Percentiles rank a stretch among this genome's conserved stretches.
These are phyloP conservation scores for Drosophila meridionalis DNA, from an alignment of 2,888 invertebrate species.

Conservation along the genomic window DNA sequence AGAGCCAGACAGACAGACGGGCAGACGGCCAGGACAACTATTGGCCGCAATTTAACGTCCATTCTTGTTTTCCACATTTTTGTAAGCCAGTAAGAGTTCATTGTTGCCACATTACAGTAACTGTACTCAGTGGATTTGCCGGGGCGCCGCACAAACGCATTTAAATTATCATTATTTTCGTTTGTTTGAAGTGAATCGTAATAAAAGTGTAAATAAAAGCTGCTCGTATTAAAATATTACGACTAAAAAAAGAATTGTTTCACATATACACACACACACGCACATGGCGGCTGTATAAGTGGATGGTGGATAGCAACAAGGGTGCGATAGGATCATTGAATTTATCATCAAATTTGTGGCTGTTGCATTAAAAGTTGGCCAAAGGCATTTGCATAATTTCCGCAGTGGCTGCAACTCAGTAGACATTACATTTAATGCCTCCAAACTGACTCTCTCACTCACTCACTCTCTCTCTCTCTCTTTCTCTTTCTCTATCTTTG, in stretches of 20 bases:
- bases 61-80: slow-evolving; percentile 24
- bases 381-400: slow-evolving; percentile 62
- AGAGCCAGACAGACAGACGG: slow-evolving; percentile 23
- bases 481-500: slow-evolving; percentile 2
- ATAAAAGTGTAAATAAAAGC: slow-evolving; percentile 55
- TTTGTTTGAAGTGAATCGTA: slow-evolving; percentile 59
- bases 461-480: not conserved
- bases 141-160: slow-evolving; percentile 39
- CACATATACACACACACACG: slow-evolving; percentile 3
- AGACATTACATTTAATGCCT: slow-evolving; percentile 62
- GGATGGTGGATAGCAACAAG: not conserved
- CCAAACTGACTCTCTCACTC: slow-evolving; percentile 26
- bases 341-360: slow-evolving; percentile 63
- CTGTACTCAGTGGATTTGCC: slow-evolving; percentile 42
- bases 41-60: slow-evolving; percentile 40
- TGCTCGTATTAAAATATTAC: slow-evolving; percentile 55
- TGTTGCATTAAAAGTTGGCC: slow-evolving; percentile 66
- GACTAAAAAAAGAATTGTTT: slow-evolving; percentile 50
- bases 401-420: slow-evolving; percentile 31
- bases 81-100: slow-evolving; percentile 65
- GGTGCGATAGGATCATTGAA: slow-evolving; percentile 33
- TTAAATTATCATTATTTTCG: slow-evolving; percentile 71
- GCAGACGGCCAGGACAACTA: slow-evolving; percentile 40
- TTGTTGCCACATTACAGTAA: slow-evolving; percentile 65
- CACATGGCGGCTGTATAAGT: not conserved